Percentiles rank a stretch among this genome's conserved stretches.
Evolutionary conservation across 2,888 invertebrate genomes (phyloP).

Genomic region (Drosophila imparisetae): DNA sequence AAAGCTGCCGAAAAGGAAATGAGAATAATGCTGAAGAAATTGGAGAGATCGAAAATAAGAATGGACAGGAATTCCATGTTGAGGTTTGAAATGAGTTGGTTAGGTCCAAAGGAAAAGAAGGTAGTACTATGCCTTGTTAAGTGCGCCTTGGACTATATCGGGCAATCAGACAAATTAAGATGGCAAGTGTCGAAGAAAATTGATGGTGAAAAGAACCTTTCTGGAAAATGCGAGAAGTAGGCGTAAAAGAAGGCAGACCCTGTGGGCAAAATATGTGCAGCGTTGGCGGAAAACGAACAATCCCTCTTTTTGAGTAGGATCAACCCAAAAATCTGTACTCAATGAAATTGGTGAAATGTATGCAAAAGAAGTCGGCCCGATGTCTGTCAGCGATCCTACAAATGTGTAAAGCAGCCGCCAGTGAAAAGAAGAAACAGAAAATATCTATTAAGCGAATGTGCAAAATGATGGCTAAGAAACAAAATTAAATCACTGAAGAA

Average conservation of each 20-base stretch:
- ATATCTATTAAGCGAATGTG: neutral
- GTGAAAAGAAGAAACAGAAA: neutral
- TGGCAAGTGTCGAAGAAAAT: too few species aligned
- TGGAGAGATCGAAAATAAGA: too few species aligned
- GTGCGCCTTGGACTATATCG: too few species aligned
- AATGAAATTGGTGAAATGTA: constrained; percentile 28
- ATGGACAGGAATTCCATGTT: too few species aligned
- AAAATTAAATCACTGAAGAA: neutral
- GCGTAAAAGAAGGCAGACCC: neutral
- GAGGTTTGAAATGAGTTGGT: too few species aligned
- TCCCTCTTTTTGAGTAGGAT: neutral
- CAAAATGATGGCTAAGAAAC: too few species aligned
- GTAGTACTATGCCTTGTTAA: too few species aligned
- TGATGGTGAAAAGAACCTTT: too few species aligned
- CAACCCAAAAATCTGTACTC: constrained; percentile 7
- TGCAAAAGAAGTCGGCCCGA: constrained; percentile 28
- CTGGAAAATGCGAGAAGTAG: neutral
- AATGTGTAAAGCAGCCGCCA: constrained; percentile 18
- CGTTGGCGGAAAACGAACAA: neutral
- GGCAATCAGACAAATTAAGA: too few species aligned
- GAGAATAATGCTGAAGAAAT: too few species aligned
- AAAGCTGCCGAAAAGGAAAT: too few species aligned
- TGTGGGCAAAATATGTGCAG: neutral
- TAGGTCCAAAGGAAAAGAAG: too few species aligned
- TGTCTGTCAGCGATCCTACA: constrained; percentile 4